phyloP scores from a whole-genome alignment of 2,888 invertebrate genomes.

The Euclidia mi region DNA sequence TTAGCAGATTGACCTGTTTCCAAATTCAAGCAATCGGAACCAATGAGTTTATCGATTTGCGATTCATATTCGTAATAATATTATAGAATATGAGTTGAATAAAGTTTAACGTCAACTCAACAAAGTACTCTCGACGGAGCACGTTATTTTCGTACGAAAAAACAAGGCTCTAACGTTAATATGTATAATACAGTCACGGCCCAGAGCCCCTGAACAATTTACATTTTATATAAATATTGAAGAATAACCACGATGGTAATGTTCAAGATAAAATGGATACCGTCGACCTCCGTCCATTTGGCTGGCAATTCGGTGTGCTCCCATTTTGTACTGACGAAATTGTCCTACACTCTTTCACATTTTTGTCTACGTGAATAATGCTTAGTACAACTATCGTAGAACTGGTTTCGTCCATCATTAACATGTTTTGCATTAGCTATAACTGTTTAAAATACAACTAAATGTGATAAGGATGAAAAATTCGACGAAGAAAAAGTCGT shows the following conservation, averaged over 20 bases:
- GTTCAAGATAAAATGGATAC: constrained; percentile 61
- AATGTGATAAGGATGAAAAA: too few species aligned
- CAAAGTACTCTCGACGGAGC: constrained; percentile 57
- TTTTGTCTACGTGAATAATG: too few species aligned
- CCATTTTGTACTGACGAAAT: constrained; percentile 25
- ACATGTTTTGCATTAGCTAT: too few species aligned
- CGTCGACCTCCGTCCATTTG: constrained; percentile 44
- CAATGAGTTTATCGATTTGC: neutral
- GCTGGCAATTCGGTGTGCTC: constrained; percentile 28
- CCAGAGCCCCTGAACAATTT: constrained; percentile 76
- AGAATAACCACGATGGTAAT: constrained; percentile 63
- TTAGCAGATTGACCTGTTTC: too few species aligned
- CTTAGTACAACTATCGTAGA: too few species aligned
- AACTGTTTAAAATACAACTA: too few species aligned
- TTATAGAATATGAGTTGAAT: constrained; percentile 41
- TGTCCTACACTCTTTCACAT: neutral
- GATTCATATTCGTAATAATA: neutral
- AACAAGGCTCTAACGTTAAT: constrained; percentile 57
- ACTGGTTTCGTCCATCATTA: too few species aligned
- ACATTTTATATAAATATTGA: constrained; percentile 78
- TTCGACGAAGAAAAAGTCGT: too few species aligned
- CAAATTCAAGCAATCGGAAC: too few species aligned
- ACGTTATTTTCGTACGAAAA: constrained; percentile 70
- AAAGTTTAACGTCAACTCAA: constrained; percentile 61
- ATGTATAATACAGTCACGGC: constrained; percentile 56